Percentiles rank a stretch among this genome's conserved stretches.
Conservation (phyloP, 1,140 invertebrate species). For the Antheraea mylitta region DNA sequence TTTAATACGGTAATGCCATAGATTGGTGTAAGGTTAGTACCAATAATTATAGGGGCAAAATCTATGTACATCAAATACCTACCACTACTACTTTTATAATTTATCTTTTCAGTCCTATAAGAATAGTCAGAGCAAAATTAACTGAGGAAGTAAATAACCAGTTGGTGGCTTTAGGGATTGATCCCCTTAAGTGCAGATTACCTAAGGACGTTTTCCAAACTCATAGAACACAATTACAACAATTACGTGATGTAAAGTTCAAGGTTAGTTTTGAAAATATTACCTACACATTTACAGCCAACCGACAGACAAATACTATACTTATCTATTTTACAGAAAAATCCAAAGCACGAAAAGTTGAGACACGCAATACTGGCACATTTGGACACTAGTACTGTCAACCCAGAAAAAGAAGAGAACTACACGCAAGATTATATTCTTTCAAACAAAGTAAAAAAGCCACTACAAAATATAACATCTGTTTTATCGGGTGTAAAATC, state of each 20-base stretch:
- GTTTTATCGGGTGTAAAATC: conserved; percentile 77
- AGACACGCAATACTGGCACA: conserved; percentile 74
- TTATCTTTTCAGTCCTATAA: conserved; percentile 51
- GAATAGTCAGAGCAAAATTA: conserved; percentile 63
- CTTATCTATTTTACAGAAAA: conserved; percentile 67
- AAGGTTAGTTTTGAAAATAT: conserved; percentile 60
- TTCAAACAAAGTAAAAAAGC: conserved; percentile 44
- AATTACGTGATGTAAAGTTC: conserved; percentile 74
- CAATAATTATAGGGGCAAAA: too few species aligned
- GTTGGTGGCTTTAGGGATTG: conserved; percentile 78
- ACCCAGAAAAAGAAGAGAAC: conserved; percentile 30
- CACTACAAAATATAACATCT: conserved; percentile 57
- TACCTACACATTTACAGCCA: neutral
- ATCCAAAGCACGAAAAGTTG: conserved; percentile 71
- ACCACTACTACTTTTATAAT: neutral
- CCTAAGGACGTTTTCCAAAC: conserved; percentile 73
- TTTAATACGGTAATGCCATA: too few species aligned
- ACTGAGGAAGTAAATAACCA: conserved; percentile 73
- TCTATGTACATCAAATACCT: too few species aligned
- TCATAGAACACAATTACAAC: conserved; percentile 74
- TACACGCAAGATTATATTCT: conserved; percentile 35
- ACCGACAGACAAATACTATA: neutral
- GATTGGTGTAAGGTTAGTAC: too few species aligned
- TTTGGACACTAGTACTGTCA: conserved; percentile 63
- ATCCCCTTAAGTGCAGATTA: conserved; percentile 79